Percentiles rank a stretch among this genome's conserved stretches.
Conservation (phyloP, 1,140 invertebrate species). For the Ylistrum balloti region DNA sequence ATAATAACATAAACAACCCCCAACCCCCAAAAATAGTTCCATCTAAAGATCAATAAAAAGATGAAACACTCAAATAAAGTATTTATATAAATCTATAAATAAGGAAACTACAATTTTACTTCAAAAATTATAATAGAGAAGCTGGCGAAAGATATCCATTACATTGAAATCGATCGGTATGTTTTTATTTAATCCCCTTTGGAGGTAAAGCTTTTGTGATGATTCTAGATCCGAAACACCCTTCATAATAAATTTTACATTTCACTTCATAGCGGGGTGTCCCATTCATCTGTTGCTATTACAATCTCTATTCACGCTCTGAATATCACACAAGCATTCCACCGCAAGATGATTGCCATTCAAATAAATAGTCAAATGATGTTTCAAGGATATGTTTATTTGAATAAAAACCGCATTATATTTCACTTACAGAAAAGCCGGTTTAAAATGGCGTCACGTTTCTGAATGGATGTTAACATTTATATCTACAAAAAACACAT, state of each 20-base stretch:
- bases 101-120: too few relatives aligned
- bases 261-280: background rate
- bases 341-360: background rate
- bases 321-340: background rate
- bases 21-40: too few relatives aligned
- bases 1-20: too few relatives aligned
- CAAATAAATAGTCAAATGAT: background rate
- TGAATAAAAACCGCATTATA: background rate
- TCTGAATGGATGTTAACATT: background rate
- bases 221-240: background rate
- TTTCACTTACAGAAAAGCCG: conserved; percentile 19
- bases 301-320: background rate
- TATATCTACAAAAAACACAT: background rate
- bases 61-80: too few relatives aligned
- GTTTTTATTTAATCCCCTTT: too few relatives aligned
- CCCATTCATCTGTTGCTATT: background rate
- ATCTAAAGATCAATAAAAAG: too few relatives aligned
- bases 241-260: background rate
- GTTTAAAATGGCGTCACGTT: conserved; percentile 6
- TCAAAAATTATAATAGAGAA: too few relatives aligned
- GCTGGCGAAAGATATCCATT: too few relatives aligned
- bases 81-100: too few relatives aligned
- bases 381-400: background rate
- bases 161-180: too few relatives aligned
- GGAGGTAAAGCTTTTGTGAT: background rate